Evolutionary conservation across 2,888 invertebrate genomes (phyloP).

Genomic region (Dyspetes luteomarginatus): DNA sequence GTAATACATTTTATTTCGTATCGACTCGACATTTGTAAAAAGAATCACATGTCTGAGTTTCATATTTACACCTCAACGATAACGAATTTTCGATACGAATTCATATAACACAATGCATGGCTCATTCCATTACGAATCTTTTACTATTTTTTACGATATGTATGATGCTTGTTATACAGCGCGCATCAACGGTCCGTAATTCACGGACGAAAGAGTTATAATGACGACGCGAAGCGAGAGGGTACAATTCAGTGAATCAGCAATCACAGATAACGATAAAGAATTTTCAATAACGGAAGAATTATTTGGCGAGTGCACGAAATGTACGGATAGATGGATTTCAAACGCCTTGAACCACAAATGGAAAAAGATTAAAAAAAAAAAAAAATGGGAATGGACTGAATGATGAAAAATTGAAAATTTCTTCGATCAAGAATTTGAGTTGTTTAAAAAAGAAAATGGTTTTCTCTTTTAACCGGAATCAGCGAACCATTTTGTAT

Average conservation of each 20-base stretch:
- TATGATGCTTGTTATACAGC: neutral
- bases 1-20: too few species aligned
- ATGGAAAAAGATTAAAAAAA: constrained; percentile 27
- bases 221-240: constrained; percentile 45
- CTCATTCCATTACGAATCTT: constrained; percentile 33
- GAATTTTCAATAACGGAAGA: constrained; percentile 8
- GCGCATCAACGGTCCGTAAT: constrained; percentile 50
- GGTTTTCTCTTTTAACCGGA: too few species aligned
- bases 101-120: constrained; percentile 28
- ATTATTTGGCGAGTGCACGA: constrained; percentile 46
- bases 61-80: constrained; percentile 29
- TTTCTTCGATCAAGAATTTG: constrained; percentile 8
- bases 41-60: too few species aligned
- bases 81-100: constrained; percentile 24
- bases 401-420: neutral
- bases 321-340: constrained; percentile 13
- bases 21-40: too few species aligned
- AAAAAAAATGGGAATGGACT: neutral
- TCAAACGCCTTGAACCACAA: too few species aligned
- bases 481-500: constrained; percentile 28
- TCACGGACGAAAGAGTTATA: constrained; percentile 52
- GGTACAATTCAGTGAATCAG: neutral
- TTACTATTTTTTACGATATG: neutral
- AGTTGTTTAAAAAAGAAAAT: too few species aligned
- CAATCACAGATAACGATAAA: neutral